A percentile compares a stretch with the other conserved stretches of the same genome.
Evolutionary conservation across 2,797 vertebrate genomes (phyloP).

Genomic region (Gallirallus australis): DNA sequence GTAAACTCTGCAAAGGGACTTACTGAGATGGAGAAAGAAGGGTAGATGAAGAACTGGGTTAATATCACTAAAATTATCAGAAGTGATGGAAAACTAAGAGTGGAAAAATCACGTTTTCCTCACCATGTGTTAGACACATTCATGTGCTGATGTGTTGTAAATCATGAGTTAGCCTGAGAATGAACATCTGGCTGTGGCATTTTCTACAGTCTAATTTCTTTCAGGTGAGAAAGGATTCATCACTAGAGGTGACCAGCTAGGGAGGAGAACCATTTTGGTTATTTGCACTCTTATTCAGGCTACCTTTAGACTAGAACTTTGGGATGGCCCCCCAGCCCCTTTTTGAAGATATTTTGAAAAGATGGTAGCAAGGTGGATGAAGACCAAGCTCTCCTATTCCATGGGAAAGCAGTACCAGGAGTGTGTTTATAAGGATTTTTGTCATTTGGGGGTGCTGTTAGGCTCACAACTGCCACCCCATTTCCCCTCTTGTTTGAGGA

Average conservation of each 20-base stretch:
- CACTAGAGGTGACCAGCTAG: background rate
- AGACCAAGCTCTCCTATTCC: background rate
- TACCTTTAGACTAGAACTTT: background rate
- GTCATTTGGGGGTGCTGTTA: background rate
- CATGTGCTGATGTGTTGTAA: slow-evolving; percentile 30
- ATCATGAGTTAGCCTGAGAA: background rate
- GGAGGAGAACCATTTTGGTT: background rate
- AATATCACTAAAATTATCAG: slow-evolving; percentile 46
- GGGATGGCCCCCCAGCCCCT: fast-evolving
- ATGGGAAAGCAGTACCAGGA: background rate
- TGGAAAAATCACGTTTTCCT: slow-evolving; percentile 49
- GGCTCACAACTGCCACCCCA: background rate
- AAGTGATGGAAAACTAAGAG: slow-evolving; percentile 18
- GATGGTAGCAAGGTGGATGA: background rate
- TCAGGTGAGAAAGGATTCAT: slow-evolving; percentile 25
- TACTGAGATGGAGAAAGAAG: background rate
- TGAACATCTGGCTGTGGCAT: slow-evolving; percentile 28
- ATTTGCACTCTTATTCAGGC: background rate
- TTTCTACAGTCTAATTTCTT: slow-evolving; percentile 7
- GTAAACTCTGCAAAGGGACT: slow-evolving; percentile 36
- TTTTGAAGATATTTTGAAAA: background rate
- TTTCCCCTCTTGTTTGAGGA: background rate
- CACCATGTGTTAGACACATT: slow-evolving; percentile 7
- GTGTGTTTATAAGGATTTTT: background rate
- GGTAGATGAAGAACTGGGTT: slow-evolving; percentile 14